Base-by-base conservation (phyloP, 2,797 vertebrate genomes). In the Falco cherrug region DNA sequence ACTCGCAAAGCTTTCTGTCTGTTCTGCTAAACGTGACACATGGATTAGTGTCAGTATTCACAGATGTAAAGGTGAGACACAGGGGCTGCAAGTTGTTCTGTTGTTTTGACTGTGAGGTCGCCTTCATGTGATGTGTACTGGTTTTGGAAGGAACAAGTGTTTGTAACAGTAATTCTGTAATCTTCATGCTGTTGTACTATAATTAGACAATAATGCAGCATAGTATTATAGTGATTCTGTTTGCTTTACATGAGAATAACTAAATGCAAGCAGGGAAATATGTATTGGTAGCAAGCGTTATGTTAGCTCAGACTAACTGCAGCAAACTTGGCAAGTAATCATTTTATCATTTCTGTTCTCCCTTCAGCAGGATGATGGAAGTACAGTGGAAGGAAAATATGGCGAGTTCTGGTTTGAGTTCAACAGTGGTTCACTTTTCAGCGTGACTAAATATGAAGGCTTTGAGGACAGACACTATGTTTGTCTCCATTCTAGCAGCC, bases 331-430 rank as follows among this genome's bases (percentile, higher is more conserved):
- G 51, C 25, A 63, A 87, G 39, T 5, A 56, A 10, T 71, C 5
- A 31, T 56, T 90, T 79, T 18, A 50, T 70, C 4, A 65, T 83
- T 89, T 69, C 57, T 67, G 1, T 93, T 65, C 67, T 85, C 77
- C 76, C 47, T 92, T 60, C 96, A 99, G 99, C 98, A 98, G 96
- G 98, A 99, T 70, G 98, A 99, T 96, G 99, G 98, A 95, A 97
- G 84, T 16, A 70, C 98, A 5, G 33, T 99, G 89, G 98, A 98
- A 97, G 98, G 98, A 97, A 99, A 99, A 95, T 99, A 99, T 0
- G 99, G 99, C 1, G 99, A 99, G 97, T 99, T 99, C 97, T 99
- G 99, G 99, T 70, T 99, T 29, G 99, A 99, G 89, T 98, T 99
- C 95, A 99, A 98, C 92, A 98, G 97, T 26, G 99, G 99, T 3